Percentiles rank a stretch among this genome's conserved stretches.
Evolutionary conservation across 2,113 vertebrate genomes (phyloP).

Genomic region (Hylia prasina): DNA sequence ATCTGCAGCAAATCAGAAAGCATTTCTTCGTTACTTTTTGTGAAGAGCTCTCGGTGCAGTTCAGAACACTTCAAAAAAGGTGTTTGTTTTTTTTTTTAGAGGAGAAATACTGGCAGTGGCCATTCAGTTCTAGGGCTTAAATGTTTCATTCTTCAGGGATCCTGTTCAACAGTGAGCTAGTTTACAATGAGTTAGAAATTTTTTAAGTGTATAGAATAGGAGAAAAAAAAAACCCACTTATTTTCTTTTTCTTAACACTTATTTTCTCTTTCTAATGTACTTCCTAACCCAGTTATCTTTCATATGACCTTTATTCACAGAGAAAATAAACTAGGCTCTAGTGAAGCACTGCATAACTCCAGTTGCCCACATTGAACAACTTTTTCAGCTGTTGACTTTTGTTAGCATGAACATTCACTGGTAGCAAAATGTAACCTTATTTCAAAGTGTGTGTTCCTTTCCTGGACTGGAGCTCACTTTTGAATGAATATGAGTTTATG

Average conservation of each 20-base stretch:
- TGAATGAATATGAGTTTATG: background rate
- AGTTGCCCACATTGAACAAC: background rate
- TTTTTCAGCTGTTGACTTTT: background rate
- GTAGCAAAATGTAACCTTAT: background rate
- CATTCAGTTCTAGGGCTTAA: background rate
- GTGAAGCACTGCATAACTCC: background rate
- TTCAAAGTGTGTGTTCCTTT: background rate
- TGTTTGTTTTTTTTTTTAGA: background rate
- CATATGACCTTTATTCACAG: background rate
- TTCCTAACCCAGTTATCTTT: background rate
- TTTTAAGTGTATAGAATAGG: background rate
- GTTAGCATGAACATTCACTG: background rate
- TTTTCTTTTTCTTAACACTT: background rate
- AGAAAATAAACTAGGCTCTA: background rate
- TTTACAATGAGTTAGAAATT: background rate
- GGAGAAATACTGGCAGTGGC: background rate
- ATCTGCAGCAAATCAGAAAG: constrained; percentile 33
- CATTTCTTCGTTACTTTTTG: background rate
- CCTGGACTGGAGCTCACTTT: background rate
- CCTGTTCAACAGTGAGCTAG: background rate
- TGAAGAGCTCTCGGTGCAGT: background rate
- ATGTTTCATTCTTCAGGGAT: background rate
- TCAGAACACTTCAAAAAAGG: background rate
- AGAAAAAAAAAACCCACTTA: background rate
- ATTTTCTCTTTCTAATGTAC: background rate